A percentile compares a stretch with the other conserved stretches of the same genome.
Evolutionary conservation across 2,113 vertebrate species (phyloP).

Genomic region (Hyperopisus bebe): DNA sequence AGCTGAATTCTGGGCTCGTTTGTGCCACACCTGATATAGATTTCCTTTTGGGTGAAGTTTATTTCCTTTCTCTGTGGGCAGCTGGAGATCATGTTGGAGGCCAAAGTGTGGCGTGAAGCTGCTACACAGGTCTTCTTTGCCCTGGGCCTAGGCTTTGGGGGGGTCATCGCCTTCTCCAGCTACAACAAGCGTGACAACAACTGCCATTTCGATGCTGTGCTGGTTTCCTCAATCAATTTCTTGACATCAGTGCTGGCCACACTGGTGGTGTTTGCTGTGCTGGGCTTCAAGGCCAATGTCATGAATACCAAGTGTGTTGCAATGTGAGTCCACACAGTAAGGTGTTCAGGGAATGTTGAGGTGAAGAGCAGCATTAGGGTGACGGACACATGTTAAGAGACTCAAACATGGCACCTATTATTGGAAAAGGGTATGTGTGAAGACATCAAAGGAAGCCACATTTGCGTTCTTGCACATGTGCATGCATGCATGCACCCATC

Average conservation of each 20-base stretch:
- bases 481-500: not conserved
- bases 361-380: not conserved
- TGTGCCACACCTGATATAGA: not conserved
- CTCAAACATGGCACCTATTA: not conserved
- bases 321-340: slow-evolving; percentile 49
- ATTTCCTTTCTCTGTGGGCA: slow-evolving; percentile 57
- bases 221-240: slow-evolving; percentile 97
- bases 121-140: slow-evolving; percentile 98
- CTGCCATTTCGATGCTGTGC: slow-evolving; percentile 95
- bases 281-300: slow-evolving; percentile 97
- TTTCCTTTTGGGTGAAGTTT: not conserved
- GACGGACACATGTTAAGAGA: not conserved
- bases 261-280: slow-evolving; percentile 93
- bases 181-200: slow-evolving; percentile 99
- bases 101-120: slow-evolving; percentile 93
- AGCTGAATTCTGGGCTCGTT: not conserved
- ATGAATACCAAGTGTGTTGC: slow-evolving; percentile 79
- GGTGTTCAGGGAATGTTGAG: not conserved
- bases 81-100: slow-evolving; percentile 94
- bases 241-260: slow-evolving; percentile 96
- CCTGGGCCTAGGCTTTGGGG: slow-evolving; percentile 91
- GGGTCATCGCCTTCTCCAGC: slow-evolving; percentile 98
- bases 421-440: not conserved
- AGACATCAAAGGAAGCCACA: not conserved
- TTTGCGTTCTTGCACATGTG: not conserved